A percentile compares a stretch with the other conserved stretches of the same genome.
phyloP scores from a whole-genome alignment of 2,888 invertebrate species.

The Sminthurinus aureus region DNA sequence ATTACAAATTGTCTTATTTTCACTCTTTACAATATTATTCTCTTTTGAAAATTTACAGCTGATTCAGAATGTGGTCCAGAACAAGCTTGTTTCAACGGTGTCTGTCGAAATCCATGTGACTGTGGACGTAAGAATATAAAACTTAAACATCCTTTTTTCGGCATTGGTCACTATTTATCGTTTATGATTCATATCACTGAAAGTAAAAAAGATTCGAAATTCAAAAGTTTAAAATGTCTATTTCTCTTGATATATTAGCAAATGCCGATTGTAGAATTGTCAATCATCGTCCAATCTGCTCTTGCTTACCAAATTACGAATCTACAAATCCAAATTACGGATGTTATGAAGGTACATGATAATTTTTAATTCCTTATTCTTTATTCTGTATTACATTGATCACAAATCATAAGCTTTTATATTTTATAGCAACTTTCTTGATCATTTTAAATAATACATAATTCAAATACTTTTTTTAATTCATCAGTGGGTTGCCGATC shows the following conservation, averaged over 20 bases:
- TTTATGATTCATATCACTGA: too few relatives aligned
- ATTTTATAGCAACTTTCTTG: too few relatives aligned
- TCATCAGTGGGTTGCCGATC: constrained; percentile 72
- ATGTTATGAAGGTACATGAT: constrained; percentile 59
- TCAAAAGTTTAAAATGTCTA: too few relatives aligned
- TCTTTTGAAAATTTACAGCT: too few relatives aligned
- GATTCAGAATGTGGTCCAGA: constrained; percentile 80
- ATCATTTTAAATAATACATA: background rate
- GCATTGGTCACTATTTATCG: too few relatives aligned
- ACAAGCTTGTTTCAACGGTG: constrained; percentile 84
- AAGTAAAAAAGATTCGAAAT: too few relatives aligned
- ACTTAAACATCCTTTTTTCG: too few relatives aligned
- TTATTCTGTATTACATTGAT: background rate
- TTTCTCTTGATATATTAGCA: too few relatives aligned
- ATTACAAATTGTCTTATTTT: too few relatives aligned
- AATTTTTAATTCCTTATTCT: constrained; percentile 39
- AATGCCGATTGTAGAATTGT: constrained; percentile 62
- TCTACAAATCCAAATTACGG: constrained; percentile 57
- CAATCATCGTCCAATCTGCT: constrained; percentile 64
- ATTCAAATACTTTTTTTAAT: constrained; percentile 10
- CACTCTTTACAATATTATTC: too few relatives aligned
- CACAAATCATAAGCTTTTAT: too few relatives aligned
- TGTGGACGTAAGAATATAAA: too few relatives aligned
- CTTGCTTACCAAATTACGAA: constrained; percentile 61
- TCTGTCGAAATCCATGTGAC: constrained; percentile 86